Evolutionary conservation across 2,113 vertebrate species (phyloP), one percentile per base, ranked within the genome.

Genomic region (Psettodes erumei): DNA sequence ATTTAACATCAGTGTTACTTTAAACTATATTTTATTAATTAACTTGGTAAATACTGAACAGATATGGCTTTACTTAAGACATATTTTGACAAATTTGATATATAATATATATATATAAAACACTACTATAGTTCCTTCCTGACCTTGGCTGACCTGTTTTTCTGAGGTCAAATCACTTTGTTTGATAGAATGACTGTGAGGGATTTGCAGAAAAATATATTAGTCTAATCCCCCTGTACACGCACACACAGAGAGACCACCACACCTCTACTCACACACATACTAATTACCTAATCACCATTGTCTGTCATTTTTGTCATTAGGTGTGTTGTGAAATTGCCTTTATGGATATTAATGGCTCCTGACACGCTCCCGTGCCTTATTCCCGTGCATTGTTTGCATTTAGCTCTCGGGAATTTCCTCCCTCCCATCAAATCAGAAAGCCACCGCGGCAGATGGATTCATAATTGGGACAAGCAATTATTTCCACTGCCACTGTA

Each of bases 391-490:
- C 58, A 71, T 87, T 90, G 88, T 84, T 88, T 65, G 60, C n/a
- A 62, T 42, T 47, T 63, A 53, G 68, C 86, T 81, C 73, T 28
- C 27, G 71, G 86, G 86, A 84, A 68, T 82, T 75, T 75, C 37
- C 77, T 72, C 63, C 62, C 45, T 56, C 65, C 35, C 82, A 50
- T 79, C 83, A 71, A 76, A 84, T 76, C 43, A 54, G 50, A 83
- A 77, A 86, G 76, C 70, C 53, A 71, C 64, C n/a, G 5, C 28
- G 15, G 77, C 82, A 86, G 86, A 89, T 84, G 85, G 84, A 88
- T 82, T 83, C 86, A 75, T 91, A 91, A 91, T 88, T 87, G 85
- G 75, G 75, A 83, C 78, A 75, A 84, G 86, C 82, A 85, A 84
- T 91, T 89, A 89, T 87, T 88, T 85, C 75, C 78, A 59, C 75